phyloP scores from a whole-genome alignment of 2,888 invertebrate species.

The Bombylius discolor region DNA sequence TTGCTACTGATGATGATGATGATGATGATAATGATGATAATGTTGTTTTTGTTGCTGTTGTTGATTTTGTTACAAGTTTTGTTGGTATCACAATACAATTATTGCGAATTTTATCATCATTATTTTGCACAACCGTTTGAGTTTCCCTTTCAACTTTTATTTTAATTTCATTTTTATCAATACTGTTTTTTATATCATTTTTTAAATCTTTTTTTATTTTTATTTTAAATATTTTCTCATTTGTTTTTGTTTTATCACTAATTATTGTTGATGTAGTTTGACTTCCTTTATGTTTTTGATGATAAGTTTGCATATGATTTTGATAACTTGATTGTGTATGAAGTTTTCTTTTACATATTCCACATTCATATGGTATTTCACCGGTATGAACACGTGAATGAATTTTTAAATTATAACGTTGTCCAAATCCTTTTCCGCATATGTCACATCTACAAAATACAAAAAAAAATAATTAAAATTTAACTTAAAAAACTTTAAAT shows the following conservation, averaged over 20 bases:
- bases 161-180: neutral
- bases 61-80: neutral
- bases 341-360: slow-evolving; percentile 33
- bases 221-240: neutral
- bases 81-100: neutral
- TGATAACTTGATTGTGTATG: slow-evolving; percentile 34
- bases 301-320: slow-evolving; percentile 32
- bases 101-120: neutral
- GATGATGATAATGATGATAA: no score
- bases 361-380: slow-evolving; percentile 35
- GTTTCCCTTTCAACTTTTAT: neutral
- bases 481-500: neutral
- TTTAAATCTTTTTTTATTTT: no score
- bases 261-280: neutral
- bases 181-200: no score
- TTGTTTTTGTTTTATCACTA: neutral
- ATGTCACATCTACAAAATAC: slow-evolving; percentile 28
- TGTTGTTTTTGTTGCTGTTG: slow-evolving; percentile 14
- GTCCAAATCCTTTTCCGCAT: slow-evolving; percentile 35
- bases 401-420: slow-evolving; percentile 35
- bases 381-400: slow-evolving; percentile 35
- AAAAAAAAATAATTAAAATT: neutral
- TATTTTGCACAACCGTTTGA: neutral
- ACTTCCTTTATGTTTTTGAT: slow-evolving; percentile 27
- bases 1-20: slow-evolving; percentile 19